A percentile compares a stretch with the other conserved stretches of the same genome.
Evolutionary conservation across 2,113 vertebrate genomes (phyloP).

Genomic region (Oceanodroma tethys): DNA sequence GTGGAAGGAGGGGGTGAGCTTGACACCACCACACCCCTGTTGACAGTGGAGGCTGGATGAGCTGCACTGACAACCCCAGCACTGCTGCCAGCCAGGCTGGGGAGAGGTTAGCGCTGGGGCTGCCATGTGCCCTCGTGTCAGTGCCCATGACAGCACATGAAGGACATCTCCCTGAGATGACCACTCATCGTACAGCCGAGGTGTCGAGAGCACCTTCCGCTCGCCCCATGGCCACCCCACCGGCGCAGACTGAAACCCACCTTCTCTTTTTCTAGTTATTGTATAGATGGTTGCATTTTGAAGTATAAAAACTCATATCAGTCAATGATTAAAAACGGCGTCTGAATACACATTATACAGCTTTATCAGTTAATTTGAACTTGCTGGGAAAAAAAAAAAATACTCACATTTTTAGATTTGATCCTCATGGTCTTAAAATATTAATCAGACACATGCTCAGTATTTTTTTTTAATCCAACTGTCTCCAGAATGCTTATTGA

Average conservation of each 20-base stretch:
- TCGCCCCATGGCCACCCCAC: background rate
- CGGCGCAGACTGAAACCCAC: background rate
- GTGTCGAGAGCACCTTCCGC: background rate
- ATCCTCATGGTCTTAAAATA: slow-evolving; percentile 76
- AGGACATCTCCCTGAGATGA: slow-evolving; percentile 74
- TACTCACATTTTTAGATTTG: slow-evolving; percentile 49
- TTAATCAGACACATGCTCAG: slow-evolving; percentile 74
- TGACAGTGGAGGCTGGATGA: slow-evolving; percentile 79
- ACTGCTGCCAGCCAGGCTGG: slow-evolving; percentile 31
- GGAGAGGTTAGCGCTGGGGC: slow-evolving; percentile 71
- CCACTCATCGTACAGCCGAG: slow-evolving; percentile 71
- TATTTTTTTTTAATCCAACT: slow-evolving; percentile 66
- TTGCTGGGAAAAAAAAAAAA: background rate
- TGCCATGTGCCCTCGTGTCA: slow-evolving; percentile 68
- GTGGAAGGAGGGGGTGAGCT: background rate
- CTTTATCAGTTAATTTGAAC: slow-evolving; percentile 37
- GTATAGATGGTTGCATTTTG: background rate
- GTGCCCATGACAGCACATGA: slow-evolving; percentile 65
- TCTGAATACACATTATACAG: background rate
- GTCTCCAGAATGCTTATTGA: slow-evolving; percentile 74
- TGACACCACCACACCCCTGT: background rate
- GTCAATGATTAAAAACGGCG: background rate
- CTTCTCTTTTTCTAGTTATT: background rate
- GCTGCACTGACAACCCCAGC: background rate
- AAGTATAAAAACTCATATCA: background rate